These are phyloP conservation scores for Drosophila differens DNA, from an alignment of 2,888 invertebrate species.

Conservation along the genomic window DNA sequence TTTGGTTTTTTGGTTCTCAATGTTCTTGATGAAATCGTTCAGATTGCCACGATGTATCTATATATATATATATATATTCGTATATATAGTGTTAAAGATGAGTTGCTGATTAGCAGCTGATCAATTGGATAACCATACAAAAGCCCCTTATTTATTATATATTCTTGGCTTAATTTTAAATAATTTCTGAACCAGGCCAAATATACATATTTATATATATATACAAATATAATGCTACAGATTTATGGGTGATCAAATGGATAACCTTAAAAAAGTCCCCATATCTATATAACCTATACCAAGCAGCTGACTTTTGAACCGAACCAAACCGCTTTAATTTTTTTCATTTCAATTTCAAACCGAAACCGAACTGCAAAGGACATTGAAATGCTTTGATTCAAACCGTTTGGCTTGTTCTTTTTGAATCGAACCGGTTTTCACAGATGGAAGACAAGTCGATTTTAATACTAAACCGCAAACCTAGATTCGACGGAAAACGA, in stretches of 20 bases:
- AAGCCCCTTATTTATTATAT: neutral
- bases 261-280: neutral
- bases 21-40: conserved; percentile 83
- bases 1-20: conserved; percentile 83
- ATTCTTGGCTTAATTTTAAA: neutral
- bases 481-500: neutral
- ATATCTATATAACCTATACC: neutral
- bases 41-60: conserved; percentile 85
- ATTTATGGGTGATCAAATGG: neutral
- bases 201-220: neutral
- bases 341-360: neutral
- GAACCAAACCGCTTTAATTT: neutral
- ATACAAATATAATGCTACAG: neutral
- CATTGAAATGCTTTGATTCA: neutral
- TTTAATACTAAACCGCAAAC: neutral
- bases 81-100: neutral
- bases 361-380: neutral
- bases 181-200: neutral
- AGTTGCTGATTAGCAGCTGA: neutral
- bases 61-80: neutral
- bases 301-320: neutral
- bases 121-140: neutral
- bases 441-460: too few relatives aligned
- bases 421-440: neutral
- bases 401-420: neutral